Conservation (phyloP, 2,113 vertebrate genomes). For the Paratilapia polleni region DNA sequence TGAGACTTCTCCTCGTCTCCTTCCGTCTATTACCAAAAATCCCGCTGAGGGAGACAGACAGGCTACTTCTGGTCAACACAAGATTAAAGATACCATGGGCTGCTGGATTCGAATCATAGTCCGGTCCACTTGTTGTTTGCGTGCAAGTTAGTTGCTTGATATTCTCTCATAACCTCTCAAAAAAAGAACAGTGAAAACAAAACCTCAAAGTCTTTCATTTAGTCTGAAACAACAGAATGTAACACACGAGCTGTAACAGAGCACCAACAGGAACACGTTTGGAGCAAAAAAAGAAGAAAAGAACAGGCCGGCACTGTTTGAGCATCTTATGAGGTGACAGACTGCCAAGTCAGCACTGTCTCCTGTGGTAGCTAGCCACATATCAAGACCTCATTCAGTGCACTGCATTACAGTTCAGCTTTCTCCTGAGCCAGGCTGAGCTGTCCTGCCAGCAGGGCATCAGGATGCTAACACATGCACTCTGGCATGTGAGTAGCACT, state of each 20-base stretch:
- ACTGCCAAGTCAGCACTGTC: slow-evolving; percentile 60
- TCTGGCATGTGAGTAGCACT: slow-evolving; percentile 36
- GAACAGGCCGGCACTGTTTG: slow-evolving; percentile 41
- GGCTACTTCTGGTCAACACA: slow-evolving; percentile 39
- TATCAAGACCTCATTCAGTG: slow-evolving; percentile 45
- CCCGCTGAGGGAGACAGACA: slow-evolving; percentile 7
- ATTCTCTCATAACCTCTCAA: slow-evolving; percentile 7
- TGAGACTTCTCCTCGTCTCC: slow-evolving; percentile 46
- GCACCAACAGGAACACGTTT: slow-evolving; percentile 1
- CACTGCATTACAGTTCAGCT: slow-evolving; percentile 52
- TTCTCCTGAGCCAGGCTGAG: slow-evolving; percentile 32
- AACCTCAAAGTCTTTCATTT: slow-evolving; percentile 16
- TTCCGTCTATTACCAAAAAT: slow-evolving; percentile 29
- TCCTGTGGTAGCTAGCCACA: slow-evolving; percentile 44
- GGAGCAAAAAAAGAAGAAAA: slow-evolving; percentile 35
- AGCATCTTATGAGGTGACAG: slow-evolving; percentile 57
- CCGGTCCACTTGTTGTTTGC: background rate
- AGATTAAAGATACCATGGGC: slow-evolving; percentile 26
- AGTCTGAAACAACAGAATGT: slow-evolving; percentile 14
- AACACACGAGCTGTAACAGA: background rate
- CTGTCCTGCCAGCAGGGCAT: slow-evolving; percentile 43
- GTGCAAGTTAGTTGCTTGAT: background rate
- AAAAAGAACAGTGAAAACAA: slow-evolving; percentile 22
- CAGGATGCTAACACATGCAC: slow-evolving; percentile 54
- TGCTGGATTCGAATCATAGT: slow-evolving; percentile 1